Evolutionary conservation across 1,140 invertebrate genomes (phyloP).

Genomic region (Nebria ingens): DNA sequence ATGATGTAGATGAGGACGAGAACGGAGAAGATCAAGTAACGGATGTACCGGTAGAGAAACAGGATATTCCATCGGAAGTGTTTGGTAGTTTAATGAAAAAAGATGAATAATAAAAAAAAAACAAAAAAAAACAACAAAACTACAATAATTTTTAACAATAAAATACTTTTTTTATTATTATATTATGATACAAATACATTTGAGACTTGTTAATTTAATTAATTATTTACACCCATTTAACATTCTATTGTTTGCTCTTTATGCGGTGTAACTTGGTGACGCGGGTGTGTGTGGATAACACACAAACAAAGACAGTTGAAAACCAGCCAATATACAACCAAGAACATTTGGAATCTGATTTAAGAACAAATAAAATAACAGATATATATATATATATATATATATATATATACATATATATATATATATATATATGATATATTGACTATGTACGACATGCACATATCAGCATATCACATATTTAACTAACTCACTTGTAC

Average conservation of each 20-base stretch:
- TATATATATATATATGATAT: conserved; percentile 9
- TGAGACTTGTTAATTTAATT: background rate
- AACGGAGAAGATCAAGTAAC: conserved; percentile 46
- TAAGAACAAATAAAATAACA: conserved; percentile 29
- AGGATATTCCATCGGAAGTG: conserved; percentile 71
- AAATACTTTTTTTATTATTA: background rate
- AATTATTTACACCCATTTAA: too few relatives aligned
- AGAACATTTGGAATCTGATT: conserved; percentile 63
- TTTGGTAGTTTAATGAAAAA: conserved; percentile 63
- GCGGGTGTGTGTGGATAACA: conserved; percentile 47
- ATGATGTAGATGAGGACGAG: conserved; percentile 62
- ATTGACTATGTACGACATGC: background rate
- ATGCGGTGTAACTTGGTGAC: conserved; percentile 1
- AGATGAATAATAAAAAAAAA: background rate
- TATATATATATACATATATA: conserved; percentile 12
- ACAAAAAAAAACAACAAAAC: background rate
- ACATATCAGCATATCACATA: too few relatives aligned
- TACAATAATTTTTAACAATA: background rate
- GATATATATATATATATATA: conserved; percentile 16
- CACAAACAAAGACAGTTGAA: conserved; percentile 59
- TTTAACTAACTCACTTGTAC: conserved; percentile 49
- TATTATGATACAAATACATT: background rate
- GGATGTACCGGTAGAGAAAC: conserved; percentile 62
- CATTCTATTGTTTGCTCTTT: background rate
- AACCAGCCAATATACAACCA: conserved; percentile 51